Conservation (phyloP, 2,888 invertebrate species). For the Lydus trimaculatus region DNA sequence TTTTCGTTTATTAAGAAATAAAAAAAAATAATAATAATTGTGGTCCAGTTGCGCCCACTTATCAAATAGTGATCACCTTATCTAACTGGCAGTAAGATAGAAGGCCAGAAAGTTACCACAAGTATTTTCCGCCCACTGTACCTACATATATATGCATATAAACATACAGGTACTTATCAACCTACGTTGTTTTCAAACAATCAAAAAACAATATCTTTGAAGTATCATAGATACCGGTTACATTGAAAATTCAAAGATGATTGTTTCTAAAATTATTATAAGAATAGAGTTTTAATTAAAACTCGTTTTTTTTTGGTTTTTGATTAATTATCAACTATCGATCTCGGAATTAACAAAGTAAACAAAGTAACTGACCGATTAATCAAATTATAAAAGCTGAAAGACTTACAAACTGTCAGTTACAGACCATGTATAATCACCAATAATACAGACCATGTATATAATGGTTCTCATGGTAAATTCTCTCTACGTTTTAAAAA, state of each 20-base stretch:
- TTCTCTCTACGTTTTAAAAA: conserved; percentile 30
- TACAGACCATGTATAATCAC: conserved; percentile 34
- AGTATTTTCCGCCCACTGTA: not conserved
- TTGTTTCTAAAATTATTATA: too few species aligned
- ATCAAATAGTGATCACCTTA: not conserved
- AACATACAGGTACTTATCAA: not conserved
- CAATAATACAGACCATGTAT: conserved; percentile 47
- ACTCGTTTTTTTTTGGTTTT: not conserved
- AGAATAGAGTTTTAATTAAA: not conserved
- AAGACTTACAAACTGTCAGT: conserved; percentile 15
- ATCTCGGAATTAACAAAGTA: conserved; percentile 23
- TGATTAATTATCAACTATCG: conserved; percentile 26
- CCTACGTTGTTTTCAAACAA: not conserved
- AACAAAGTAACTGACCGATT: conserved; percentile 23
- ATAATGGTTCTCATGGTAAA: conserved; percentile 51
- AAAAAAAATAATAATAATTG: not conserved
- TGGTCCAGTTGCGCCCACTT: not conserved
- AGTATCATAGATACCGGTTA: not conserved
- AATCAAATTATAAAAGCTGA: conserved; percentile 22
- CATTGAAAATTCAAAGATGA: too few species aligned
- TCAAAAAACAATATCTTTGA: not conserved
- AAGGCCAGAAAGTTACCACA: not conserved
- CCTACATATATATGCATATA: too few species aligned
- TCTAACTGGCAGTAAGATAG: not conserved
- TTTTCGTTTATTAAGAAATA: not conserved